Evolutionary conservation across 2,113 vertebrate species (phyloP), one percentile per base, ranked within the genome.

Genomic region (Ramphastos sulfuratus): DNA sequence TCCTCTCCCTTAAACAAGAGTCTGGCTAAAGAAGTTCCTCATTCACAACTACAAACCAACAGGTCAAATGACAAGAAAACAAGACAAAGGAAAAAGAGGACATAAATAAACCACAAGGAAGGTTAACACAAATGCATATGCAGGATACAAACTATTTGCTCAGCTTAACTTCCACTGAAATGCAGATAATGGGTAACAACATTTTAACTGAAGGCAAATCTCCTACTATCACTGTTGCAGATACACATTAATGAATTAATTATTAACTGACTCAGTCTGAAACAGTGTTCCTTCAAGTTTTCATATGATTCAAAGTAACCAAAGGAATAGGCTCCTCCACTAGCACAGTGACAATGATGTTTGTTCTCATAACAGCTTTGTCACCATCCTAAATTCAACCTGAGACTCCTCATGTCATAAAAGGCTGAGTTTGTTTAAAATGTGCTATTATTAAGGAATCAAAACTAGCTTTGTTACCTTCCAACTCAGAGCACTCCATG

Each of bases 91-190:
- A 23, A 65, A 76, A 73, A 37, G 15, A 63, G 48, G 12, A 23
- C 33, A 44, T 15, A 73, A 90, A 56, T 8, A 59, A 79, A 44
- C 13, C 39, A 28, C 33, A 63, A 46, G 15, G 19, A 65, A 75
- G 21, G 25, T 76, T 55, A 67, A 35, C 4, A 1, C 0, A 0
- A 44, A 31, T 2, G 6, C 21, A 28, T 19, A 66, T 71, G 52
- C 24, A 21, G 20, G 46, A 77, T 35, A 27, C 14, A 33, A 88
- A 59, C 2, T 10, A 33, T 74, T 46, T 44, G 18, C 25, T 61
- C 65, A 59, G n/a, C 23, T 73, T 73, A 48, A 39, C 5, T 46
- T 44, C 33, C 52, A 39, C 4, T 48, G 3, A 74, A 58, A 12
- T 33, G 30, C 1, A 2, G 15, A 31, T 11, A 64, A 10, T 8